Evolutionary conservation across 2,797 vertebrate genomes (phyloP).

Genomic region (Hafferia zeledoni): DNA sequence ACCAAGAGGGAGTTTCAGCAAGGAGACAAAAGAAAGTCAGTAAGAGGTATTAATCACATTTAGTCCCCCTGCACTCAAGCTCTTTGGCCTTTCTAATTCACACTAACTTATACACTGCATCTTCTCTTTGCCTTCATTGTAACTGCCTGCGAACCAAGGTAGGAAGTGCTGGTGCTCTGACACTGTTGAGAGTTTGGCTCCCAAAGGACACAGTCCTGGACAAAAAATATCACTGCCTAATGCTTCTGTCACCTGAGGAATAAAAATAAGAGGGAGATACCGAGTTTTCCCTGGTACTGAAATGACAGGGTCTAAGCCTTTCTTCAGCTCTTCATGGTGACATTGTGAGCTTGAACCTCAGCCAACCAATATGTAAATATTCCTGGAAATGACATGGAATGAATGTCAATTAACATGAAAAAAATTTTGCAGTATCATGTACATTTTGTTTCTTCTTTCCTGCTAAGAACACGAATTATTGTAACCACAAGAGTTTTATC

Average conservation of each 20-base stretch:
- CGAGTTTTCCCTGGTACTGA: not conserved
- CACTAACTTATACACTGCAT: not conserved
- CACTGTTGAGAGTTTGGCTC: not conserved
- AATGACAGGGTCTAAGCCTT: not conserved
- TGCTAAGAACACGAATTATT: not conserved
- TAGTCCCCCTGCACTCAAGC: fast-evolving
- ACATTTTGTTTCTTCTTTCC: not conserved
- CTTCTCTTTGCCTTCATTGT: not conserved
- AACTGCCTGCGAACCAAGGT: not conserved
- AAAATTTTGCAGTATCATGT: not conserved
- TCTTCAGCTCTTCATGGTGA: not conserved
- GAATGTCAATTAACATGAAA: not conserved
- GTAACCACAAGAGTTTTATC: not conserved
- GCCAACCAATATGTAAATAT: not conserved
- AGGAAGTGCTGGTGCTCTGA: not conserved
- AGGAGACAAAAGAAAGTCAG: not conserved
- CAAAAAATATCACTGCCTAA: not conserved
- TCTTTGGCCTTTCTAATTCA: not conserved
- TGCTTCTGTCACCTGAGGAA: not conserved
- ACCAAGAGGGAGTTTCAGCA: not conserved
- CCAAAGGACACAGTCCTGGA: not conserved
- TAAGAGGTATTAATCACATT: not conserved
- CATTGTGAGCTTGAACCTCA: not conserved
- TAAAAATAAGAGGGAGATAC: not conserved
- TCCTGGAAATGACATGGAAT: not conserved